Evolutionary conservation across 2,113 vertebrate species (phyloP), one percentile per base, ranked within the genome.

Genomic region (Otis tarda): DNA sequence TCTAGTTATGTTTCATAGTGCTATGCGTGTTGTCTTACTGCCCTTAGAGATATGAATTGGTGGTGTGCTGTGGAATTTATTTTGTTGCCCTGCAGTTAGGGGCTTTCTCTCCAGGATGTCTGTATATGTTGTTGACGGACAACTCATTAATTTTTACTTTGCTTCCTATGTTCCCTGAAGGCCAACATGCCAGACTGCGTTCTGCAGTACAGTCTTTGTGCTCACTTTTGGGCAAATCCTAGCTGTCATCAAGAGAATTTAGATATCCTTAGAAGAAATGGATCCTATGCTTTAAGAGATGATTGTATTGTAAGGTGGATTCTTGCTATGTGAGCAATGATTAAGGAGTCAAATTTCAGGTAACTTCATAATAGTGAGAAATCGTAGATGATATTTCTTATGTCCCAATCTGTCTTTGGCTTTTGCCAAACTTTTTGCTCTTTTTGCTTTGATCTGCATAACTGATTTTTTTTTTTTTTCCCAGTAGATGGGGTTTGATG

Each of bases 81-180:
- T 94, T 95, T 75, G 63, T 71, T 92, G 55, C 30, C 43, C 19
- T 80, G 19, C 60, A 18, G 37, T 81, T 89, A 24, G 7, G 68
- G 73, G 28, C 60, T 78, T 94, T 94, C 39, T 47, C 87, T 91
- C 5, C 60, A 75, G 47, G 52, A 71, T 63, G 25, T 39, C 60
- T 67, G 14, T 89, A 21, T 74, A 39, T 93, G 55, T 81, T 89
- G 35, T 75, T 74, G 50, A 59, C 64, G 84, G 93, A 64, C 70
- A 91, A 69, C 78, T 92, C 5, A 14, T 89, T 91, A 70, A 63
- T 87, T 93, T 96, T 96, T 52, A 39, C 52, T 92, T 93, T 89
- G 76, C 60, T 95, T 87, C 47, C 45, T 74, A 1, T 59, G 25
- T 78, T 89, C 69, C 91, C 83, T 89, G 76, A 57, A 89, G 86